Base-by-base conservation (phyloP, 2,113 vertebrate genomes). In the Rhinichthys klamathensis region DNA sequence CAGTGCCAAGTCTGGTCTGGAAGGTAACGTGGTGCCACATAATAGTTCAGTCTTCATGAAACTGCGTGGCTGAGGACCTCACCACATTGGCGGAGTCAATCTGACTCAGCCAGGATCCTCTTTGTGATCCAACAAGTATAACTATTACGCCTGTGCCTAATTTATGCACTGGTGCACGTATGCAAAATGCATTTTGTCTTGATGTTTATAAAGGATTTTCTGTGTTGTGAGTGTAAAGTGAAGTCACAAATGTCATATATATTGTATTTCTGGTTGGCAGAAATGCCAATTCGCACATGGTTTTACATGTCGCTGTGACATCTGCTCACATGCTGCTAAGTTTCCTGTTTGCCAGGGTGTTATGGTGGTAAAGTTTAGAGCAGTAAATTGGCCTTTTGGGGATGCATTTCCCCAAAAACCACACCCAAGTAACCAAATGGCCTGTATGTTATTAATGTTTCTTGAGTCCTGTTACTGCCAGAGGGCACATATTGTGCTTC, bases 61-160 rank as follows among this genome's bases (percentile, higher is more conserved):
- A 56, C 46, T 84, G 84, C 32, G 84, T 61, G 54, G 90, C 18
- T 13, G 74, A 89, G 69, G 73, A 85, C 23, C 63, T 85, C 86
- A 65, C 90, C 86, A 46, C 91, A 86, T 83, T 89, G 89, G 84
- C 44, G 84, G 38, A 84, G 46, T 83, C 84, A 60, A 38, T 83
- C 84, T 89, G 90, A 86, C 88, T 88, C 83, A 79, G 32, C 25
- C 38, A 44, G 38, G 25, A 85, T 83, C 77, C 84, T 84, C 84
- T 75, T 54, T 41, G 6, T 1, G 16, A 27, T 30, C 23, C 56
- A 46, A 21, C 58, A 61, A 25, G 3, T 7, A 16, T 63, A 4
- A 80, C 35, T 63, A 18, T 80, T 63, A 46, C 4, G 7, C 21
- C 3, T 9, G 23, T 44, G 3, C 12, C 54, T 32, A 38, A 38